Evolutionary conservation across 2,113 vertebrate species (phyloP).

Genomic region (Psilopsiagon aurifrons): DNA sequence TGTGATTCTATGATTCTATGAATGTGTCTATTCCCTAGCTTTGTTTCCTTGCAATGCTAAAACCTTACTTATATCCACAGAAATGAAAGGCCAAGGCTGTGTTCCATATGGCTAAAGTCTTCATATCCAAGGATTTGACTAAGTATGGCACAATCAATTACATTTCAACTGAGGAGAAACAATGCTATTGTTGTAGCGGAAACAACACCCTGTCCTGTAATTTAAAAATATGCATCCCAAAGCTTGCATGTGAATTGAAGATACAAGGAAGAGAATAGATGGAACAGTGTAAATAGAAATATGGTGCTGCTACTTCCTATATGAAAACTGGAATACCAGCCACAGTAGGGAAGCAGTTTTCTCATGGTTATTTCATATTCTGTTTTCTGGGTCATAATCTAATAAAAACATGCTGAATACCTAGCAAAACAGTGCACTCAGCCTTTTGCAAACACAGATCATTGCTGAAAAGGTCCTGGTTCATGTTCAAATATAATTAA

Average conservation of each 20-base stretch:
- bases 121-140: background rate
- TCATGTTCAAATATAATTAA: background rate
- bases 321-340: background rate
- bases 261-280: background rate
- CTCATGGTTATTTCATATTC: background rate
- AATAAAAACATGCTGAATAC: background rate
- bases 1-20: background rate
- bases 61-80: background rate
- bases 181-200: background rate
- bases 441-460: background rate
- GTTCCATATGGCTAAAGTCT: background rate
- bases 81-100: background rate
- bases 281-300: background rate
- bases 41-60: background rate
- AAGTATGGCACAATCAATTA: background rate
- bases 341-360: background rate
- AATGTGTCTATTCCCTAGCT: background rate
- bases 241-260: background rate
- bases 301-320: background rate
- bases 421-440: background rate
- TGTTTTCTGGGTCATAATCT: background rate
- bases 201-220: background rate
- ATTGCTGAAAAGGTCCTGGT: background rate
- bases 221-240: background rate
- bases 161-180: background rate